Conservation (phyloP, 1,140 invertebrate species). For the Bacillus rossius region DNA sequence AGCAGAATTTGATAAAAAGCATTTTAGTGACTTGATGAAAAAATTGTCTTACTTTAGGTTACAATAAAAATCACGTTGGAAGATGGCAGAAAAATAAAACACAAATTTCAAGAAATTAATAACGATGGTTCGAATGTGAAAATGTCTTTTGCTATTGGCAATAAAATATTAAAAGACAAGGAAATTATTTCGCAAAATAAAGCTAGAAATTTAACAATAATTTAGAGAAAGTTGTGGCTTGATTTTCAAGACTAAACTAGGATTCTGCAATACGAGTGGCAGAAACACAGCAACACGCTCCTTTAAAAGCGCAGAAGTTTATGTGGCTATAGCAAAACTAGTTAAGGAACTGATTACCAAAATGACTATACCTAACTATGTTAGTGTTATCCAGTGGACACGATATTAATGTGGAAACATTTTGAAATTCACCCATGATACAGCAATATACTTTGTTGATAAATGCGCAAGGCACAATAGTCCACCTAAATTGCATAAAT, state of each 20-base stretch:
- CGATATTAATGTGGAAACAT: conserved; percentile 27
- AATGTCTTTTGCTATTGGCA: conserved; percentile 33
- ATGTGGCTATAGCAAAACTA: conserved; percentile 9
- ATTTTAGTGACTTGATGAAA: no score
- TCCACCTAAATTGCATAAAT: no score
- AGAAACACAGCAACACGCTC: no score
- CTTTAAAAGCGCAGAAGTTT: conserved; percentile 11
- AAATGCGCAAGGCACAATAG: no score
- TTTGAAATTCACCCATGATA: conserved; percentile 25
- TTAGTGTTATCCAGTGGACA: conserved; percentile 15
- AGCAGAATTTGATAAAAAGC: no score
- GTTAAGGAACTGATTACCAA: conserved; percentile 20
- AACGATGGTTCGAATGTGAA: conserved; percentile 28
- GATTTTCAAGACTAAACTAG: conserved; percentile 16
- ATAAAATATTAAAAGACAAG: conserved; percentile 34
- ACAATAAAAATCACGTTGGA: no score
- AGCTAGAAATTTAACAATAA: conserved; percentile 17
- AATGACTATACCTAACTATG: conserved; percentile 11
- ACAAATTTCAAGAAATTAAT: no score
- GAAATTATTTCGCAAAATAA: conserved; percentile 16
- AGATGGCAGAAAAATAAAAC: no score
- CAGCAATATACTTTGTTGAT: conserved; percentile 22
- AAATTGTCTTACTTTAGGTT: no score
- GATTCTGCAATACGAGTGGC: conserved; percentile 20
- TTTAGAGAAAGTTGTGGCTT: no score